Percentiles rank a stretch among this genome's conserved stretches.
phyloP scores from a whole-genome alignment of 64 coral and sea anemone genomes.

The Montipora foliosa region DNA sequence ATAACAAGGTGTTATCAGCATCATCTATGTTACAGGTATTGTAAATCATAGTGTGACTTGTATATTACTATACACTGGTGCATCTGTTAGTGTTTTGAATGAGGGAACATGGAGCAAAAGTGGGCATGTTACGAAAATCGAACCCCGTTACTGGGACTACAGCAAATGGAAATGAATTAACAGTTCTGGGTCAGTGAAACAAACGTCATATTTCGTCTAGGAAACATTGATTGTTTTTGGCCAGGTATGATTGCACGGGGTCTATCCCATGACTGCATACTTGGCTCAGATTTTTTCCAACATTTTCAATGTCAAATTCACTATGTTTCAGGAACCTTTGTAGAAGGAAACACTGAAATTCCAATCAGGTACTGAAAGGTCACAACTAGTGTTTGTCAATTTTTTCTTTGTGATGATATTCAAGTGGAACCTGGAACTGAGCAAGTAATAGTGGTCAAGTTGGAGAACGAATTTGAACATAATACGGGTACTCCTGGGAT shows the following conservation, averaged over 20 bases:
- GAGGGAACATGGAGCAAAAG: conserved; percentile 40
- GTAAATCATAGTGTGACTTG: conserved; percentile 46
- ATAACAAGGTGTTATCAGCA: background rate
- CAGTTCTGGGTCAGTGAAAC: conserved; percentile 44
- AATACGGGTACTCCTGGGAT: conserved; percentile 60
- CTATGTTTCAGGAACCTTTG: conserved; percentile 35
- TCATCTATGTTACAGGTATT: conserved; percentile 53
- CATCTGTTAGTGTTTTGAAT: conserved; percentile 6
- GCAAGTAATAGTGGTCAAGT: conserved; percentile 29
- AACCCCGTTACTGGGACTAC: background rate
- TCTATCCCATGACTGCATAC: conserved; percentile 62
- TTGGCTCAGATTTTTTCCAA: conserved; percentile 66
- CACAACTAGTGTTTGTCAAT: conserved; percentile 40
- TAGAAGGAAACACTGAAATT: conserved; percentile 10
- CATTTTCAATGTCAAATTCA: conserved; percentile 70
- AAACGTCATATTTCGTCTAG: conserved; percentile 70
- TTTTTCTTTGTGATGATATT: conserved; percentile 50
- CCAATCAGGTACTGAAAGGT: conserved; percentile 59
- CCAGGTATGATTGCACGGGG: conserved; percentile 54
- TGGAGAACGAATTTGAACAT: conserved; percentile 66
- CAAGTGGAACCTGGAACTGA: conserved; percentile 56
- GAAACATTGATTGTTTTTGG: conserved; percentile 59
- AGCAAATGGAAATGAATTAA: conserved; percentile 42
- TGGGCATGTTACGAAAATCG: conserved; percentile 18
- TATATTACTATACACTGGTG: no score